phyloP scores from a whole-genome alignment of 2,888 invertebrate genomes.

The Cerastis rubricosa region DNA sequence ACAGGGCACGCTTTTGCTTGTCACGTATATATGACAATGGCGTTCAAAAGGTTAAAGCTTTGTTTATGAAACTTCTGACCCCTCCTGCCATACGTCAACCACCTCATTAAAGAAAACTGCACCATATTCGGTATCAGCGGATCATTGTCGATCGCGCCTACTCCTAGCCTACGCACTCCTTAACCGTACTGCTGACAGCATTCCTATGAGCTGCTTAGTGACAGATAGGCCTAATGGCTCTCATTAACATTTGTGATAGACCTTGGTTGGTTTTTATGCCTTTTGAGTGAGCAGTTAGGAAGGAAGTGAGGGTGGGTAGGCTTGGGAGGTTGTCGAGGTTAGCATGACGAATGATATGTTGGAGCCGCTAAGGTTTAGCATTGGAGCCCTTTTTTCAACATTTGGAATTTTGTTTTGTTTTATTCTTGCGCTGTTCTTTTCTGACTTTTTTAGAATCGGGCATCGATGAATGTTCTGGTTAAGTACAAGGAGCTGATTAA shows the following conservation, averaged over 20 bases:
- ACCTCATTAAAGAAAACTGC: slow-evolving; percentile 61
- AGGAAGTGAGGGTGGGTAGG: slow-evolving; percentile 20
- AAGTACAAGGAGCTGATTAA: not conserved
- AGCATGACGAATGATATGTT: not conserved
- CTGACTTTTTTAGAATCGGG: not conserved
- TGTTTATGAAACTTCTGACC: slow-evolving; percentile 39
- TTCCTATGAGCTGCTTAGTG: slow-evolving; percentile 58
- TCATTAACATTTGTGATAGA: slow-evolving; percentile 48
- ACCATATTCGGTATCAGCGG: slow-evolving; percentile 58
- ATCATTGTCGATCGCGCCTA: slow-evolving; percentile 65
- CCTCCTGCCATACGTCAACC: not conserved
- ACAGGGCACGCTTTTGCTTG: too few relatives aligned
- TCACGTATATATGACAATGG: too few relatives aligned
- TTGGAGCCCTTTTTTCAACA: not conserved
- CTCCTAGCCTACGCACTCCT: slow-evolving; percentile 60
- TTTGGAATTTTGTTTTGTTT: not conserved
- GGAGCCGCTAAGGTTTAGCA: not conserved
- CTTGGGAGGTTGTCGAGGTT: not conserved
- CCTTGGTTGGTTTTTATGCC: slow-evolving; percentile 41
- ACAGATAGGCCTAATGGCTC: slow-evolving; percentile 50
- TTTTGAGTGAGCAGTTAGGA: slow-evolving; percentile 27
- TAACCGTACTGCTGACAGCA: slow-evolving; percentile 59
- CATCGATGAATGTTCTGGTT: not conserved
- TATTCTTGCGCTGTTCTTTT: not conserved
- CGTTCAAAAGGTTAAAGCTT: too few relatives aligned